Evolutionary conservation across 2,113 vertebrate genomes (phyloP), one percentile per base, ranked within the genome.

Genomic region (Erythrocercus mccallii): DNA sequence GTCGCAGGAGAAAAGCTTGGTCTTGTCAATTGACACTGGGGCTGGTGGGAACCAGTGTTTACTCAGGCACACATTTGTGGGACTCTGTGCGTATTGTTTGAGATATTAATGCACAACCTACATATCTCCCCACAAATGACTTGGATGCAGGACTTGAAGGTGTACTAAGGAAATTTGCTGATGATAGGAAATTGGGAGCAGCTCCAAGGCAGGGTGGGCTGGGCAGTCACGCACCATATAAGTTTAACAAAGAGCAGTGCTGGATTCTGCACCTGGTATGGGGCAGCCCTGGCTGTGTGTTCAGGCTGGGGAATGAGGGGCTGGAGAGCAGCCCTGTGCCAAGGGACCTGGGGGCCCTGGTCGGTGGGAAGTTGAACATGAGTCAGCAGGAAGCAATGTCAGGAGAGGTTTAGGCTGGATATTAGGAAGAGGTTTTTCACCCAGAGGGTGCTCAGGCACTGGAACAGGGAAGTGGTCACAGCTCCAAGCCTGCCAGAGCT

Each of bases 311-410:
- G 33, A 51, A 30, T 3, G 33, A 66, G 24, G 45, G 23, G 20
- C 28, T 51, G 38, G 27, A 73, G 51, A 74, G 53, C 33, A 74
- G 53, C 30, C 15, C 38, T 3, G 2, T 28, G 24, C 21, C 18
- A 74, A 47, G 54, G 28, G 45, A 38, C 13, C 16, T 51, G 37
- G 27, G 35, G 15, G 18, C 40, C 28, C 37, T 58, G 60, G 38
- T 14, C 2, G 0, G 6, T 11, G 60, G 44, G 20, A 74, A 66
- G 45, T 1, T 38, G 38, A 30, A 45, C 7, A 2, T 6, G 45
- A 81, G n/a, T 8, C 38, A 60, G 53, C 61, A 68, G 61, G 30
- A 60, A 83, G 54, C 25, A 61, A 0, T 11, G 30, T 7, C 42
- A 56, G 15, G 25, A 40, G 10, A 70, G 27, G 12, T 27, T 77